These are phyloP conservation scores for Callithrix jacchus DNA, from an alignment of 2,113 vertebrate species.

Conservation along the genomic window DNA sequence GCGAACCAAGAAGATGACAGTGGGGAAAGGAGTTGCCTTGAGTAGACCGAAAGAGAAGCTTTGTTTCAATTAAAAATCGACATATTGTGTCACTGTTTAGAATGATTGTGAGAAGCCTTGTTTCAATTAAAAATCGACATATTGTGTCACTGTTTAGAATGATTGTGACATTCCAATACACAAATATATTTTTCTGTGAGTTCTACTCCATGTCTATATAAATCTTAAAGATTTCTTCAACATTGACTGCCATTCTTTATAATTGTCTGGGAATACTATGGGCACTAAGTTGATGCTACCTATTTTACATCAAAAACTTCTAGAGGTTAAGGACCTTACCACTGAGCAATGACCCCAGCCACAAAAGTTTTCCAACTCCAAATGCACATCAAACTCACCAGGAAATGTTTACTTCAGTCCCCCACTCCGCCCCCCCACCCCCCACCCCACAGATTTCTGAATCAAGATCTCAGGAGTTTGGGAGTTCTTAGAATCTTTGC, in stretches of 20 bases:
- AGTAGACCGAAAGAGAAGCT: background rate
- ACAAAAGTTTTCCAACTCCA: background rate
- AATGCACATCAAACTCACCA: background rate
- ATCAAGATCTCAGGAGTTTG: background rate
- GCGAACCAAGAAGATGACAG: background rate
- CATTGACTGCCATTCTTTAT: constrained; percentile 50
- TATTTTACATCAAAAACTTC: constrained; percentile 52
- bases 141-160: constrained; percentile 29
- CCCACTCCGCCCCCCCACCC: too few species aligned
- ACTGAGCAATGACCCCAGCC: background rate
- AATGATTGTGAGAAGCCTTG: constrained; percentile 43
- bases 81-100: constrained; percentile 7
- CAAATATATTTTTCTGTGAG: constrained; percentile 37
- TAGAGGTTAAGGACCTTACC: background rate
- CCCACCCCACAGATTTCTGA: background rate
- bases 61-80: constrained; percentile 46
- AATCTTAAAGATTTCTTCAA: constrained; percentile 46
- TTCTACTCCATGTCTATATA: constrained; percentile 24
- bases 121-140: constrained; percentile 45
- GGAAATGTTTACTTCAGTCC: background rate
- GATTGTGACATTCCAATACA: constrained; percentile 38
- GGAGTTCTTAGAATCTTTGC: background rate
- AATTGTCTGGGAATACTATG: background rate
- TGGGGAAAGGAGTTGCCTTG: background rate
- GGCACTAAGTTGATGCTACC: background rate